Evolutionary conservation across 2,797 vertebrate genomes (phyloP).

Genomic region (Muscicapa striata): DNA sequence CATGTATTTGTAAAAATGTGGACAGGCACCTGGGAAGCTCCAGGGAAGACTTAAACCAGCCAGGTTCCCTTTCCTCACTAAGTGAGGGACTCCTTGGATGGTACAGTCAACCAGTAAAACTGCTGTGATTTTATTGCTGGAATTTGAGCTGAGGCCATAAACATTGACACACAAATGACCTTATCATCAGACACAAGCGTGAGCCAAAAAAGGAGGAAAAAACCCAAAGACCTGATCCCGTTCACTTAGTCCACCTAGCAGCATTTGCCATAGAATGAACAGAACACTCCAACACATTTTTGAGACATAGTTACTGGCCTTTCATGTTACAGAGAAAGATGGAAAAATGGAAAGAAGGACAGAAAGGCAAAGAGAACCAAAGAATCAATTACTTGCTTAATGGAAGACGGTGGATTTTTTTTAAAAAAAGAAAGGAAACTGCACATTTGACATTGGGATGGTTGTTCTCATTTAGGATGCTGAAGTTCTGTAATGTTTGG

Average conservation of each 20-base stretch:
- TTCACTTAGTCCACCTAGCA: neutral
- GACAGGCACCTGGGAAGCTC: neutral
- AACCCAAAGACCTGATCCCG: neutral
- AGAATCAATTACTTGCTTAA: conserved; percentile 38
- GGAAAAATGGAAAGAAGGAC: neutral
- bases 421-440: neutral
- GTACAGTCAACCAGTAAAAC: neutral
- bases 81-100: neutral
- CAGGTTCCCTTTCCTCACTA: neutral
- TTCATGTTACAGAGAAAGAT: neutral
- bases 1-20: neutral
- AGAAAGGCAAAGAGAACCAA: neutral
- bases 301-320: neutral
- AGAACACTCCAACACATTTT: neutral
- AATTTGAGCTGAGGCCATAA: conserved; percentile 29
- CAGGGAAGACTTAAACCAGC: neutral
- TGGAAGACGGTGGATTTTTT: neutral
- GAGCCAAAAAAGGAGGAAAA: conserved; percentile 1
- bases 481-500: conserved; percentile 13
- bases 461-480: neutral
- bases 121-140: neutral
- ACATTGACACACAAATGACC: neutral
- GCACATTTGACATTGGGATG: neutral
- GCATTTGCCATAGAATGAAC: neutral
- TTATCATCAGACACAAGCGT: neutral